Percentiles rank a stretch among this genome's conserved stretches.
These are phyloP conservation scores for Oophaga pumilio DNA, from an alignment of 2,113 vertebrate species.

Conservation along the genomic window DNA sequence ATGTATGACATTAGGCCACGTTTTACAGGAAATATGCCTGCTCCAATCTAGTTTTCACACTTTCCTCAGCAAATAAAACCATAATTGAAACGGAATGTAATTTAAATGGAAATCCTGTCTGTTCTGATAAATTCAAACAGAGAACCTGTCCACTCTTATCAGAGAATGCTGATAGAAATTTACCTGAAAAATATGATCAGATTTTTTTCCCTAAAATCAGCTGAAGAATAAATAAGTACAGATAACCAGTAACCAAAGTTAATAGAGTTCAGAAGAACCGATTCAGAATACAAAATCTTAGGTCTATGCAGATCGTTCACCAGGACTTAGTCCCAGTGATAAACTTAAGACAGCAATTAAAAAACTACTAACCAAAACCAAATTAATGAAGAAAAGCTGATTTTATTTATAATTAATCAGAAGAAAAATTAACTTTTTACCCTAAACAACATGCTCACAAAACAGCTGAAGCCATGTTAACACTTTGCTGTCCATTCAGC, in stretches of 20 bases:
- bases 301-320: neutral
- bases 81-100: conserved; percentile 53
- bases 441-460: too few species aligned
- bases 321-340: neutral
- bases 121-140: conserved; percentile 51
- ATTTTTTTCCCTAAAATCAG: neutral
- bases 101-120: conserved; percentile 58
- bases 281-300: neutral
- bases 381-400: neutral
- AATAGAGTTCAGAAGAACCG: conserved; percentile 7
- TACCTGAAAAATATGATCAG: conserved; percentile 44
- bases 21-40: conserved; percentile 51
- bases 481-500: too few species aligned
- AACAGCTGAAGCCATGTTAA: too few species aligned
- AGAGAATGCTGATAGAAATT: conserved; percentile 12
- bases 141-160: conserved; percentile 33
- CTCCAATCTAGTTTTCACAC: conserved; percentile 51
- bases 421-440: too few species aligned
- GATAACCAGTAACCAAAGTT: conserved; percentile 14
- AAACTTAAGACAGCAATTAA: neutral
- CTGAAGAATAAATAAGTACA: conserved; percentile 20
- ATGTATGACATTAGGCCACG: conserved; percentile 52
- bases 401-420: too few species aligned
- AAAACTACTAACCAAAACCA: neutral
- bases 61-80: conserved; percentile 47